phyloP scores from a whole-genome alignment of 2,797 vertebrate species.

The Cossypha caffra region DNA sequence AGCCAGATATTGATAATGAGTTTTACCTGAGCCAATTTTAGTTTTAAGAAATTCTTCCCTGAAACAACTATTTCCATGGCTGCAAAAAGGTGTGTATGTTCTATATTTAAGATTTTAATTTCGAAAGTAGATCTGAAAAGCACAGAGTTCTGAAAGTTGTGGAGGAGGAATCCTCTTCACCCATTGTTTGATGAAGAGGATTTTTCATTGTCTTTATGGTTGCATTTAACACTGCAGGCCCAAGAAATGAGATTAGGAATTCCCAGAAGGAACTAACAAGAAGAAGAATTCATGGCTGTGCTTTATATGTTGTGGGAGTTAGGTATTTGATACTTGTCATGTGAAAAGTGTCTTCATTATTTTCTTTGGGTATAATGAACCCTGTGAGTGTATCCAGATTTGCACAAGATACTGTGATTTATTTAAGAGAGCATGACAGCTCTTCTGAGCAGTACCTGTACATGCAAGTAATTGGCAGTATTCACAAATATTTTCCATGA shows the following conservation, averaged over 20 bases:
- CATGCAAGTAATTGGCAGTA: not conserved
- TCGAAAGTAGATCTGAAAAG: not conserved
- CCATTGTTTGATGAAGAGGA: not conserved
- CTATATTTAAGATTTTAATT: not conserved
- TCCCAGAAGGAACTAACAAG: not conserved
- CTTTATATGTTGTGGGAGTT: not conserved
- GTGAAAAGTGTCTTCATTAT: not conserved
- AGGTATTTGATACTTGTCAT: slow-evolving; percentile 3
- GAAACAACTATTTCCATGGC: not conserved
- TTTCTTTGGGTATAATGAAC: not conserved
- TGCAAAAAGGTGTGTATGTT: rapidly evolving
- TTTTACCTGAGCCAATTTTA: not conserved
- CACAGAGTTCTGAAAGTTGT: not conserved
- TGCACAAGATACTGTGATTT: not conserved
- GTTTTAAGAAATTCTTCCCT: not conserved
- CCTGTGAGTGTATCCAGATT: not conserved
- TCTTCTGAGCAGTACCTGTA: not conserved
- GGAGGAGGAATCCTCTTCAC: not conserved
- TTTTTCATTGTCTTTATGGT: not conserved
- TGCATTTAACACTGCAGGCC: not conserved
- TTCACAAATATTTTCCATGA: not conserved
- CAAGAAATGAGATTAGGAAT: not conserved
- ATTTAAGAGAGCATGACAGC: slow-evolving; percentile 5
- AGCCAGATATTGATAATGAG: not conserved
- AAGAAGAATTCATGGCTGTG: not conserved